Percentiles rank a stretch among this genome's conserved stretches.
These are phyloP conservation scores for Cetonia aurata DNA, from an alignment of 2,888 invertebrate species.

Conservation along the genomic window DNA sequence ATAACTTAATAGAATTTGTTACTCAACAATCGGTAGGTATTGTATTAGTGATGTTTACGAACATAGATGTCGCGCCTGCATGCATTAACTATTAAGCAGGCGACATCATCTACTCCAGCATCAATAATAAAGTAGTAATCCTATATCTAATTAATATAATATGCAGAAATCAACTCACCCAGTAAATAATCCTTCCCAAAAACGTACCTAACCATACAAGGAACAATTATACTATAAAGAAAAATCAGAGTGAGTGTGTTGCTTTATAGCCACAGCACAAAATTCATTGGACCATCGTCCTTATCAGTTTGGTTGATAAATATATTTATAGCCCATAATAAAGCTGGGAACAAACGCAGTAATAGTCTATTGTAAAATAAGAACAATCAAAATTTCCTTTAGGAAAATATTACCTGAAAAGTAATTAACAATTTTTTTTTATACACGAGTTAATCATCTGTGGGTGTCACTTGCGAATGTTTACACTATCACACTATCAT, in stretches of 20 bases:
- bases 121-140: no score
- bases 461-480: background rate
- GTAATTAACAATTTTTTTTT: slow-evolving; percentile 23
- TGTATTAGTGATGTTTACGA: no score
- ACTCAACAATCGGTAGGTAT: no score
- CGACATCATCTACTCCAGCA: no score
- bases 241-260: slow-evolving; percentile 21
- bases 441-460: background rate
- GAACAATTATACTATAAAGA: slow-evolving; percentile 31
- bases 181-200: background rate
- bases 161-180: slow-evolving; percentile 4
- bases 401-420: slow-evolving; percentile 17
- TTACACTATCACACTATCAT: background rate
- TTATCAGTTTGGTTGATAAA: slow-evolving; percentile 54
- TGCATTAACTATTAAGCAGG: no score
- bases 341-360: slow-evolving; percentile 51
- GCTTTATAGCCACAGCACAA: slow-evolving; percentile 37
- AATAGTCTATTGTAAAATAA: slow-evolving; percentile 53
- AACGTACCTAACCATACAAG: slow-evolving; percentile 21
- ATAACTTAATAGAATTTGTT: no score
- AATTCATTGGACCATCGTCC: slow-evolving; percentile 41
- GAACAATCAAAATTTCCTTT: slow-evolving; percentile 43
- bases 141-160: no score
- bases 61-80: no score
- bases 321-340: slow-evolving; percentile 53